Percentiles rank a stretch among this genome's conserved stretches.
phyloP scores from a whole-genome alignment of 2,113 vertebrate genomes.

The Acanthochromis polyacanthus region DNA sequence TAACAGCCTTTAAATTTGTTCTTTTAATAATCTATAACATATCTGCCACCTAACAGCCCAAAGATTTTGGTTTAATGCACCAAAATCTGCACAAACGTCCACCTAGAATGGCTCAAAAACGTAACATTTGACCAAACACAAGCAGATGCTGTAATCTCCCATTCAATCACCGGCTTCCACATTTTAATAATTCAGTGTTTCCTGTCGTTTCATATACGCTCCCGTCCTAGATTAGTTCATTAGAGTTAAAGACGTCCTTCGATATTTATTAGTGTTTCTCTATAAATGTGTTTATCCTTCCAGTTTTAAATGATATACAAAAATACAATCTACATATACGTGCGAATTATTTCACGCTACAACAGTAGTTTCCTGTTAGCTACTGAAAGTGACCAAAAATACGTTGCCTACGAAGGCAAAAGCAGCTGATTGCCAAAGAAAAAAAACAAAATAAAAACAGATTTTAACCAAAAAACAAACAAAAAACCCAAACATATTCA shows the following conservation, averaged over 20 bases:
- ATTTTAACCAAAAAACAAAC: neutral
- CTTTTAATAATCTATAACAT: no score
- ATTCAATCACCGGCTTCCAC: constrained; percentile 4
- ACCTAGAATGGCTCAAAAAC: no score
- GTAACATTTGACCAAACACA: no score
- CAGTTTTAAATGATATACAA: constrained; percentile 36
- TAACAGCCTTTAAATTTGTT: no score
- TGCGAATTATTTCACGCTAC: constrained; percentile 14
- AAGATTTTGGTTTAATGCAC: no score
- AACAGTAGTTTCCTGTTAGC: constrained; percentile 6
- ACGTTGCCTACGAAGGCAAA: constrained; percentile 11
- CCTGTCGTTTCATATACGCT: neutral
- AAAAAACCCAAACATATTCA: constrained; percentile 40
- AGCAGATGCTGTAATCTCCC: neutral
- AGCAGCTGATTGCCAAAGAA: constrained; percentile 52
- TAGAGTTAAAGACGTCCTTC: constrained; percentile 4
- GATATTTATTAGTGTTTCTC: constrained; percentile 41
- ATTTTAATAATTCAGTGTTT: neutral
- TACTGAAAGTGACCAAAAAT: constrained; percentile 48
- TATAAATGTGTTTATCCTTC: constrained; percentile 32
- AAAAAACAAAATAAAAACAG: constrained; percentile 32
- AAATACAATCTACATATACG: constrained; percentile 40
- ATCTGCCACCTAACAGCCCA: no score
- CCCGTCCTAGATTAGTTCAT: constrained; percentile 25
- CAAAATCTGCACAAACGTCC: no score